Percentiles rank a stretch among this genome's conserved stretches.
phyloP scores from a whole-genome alignment of 2,888 invertebrate genomes.

The Anodontia alba region DNA sequence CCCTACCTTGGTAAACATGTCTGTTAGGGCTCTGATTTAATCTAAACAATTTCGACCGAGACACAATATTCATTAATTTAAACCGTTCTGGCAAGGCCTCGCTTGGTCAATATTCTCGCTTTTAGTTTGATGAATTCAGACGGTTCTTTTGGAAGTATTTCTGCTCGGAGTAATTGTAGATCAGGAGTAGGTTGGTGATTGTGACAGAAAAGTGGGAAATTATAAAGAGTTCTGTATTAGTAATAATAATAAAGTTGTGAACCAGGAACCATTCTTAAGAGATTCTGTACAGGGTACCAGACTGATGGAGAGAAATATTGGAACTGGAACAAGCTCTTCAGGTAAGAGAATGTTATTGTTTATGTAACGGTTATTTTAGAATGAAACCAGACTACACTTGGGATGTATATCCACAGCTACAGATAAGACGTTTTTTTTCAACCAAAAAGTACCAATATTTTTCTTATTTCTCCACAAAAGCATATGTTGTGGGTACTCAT shows the following conservation, averaged over 20 bases:
- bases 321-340: not conserved
- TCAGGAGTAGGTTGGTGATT: too few species aligned
- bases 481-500: too few species aligned
- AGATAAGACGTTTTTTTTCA: too few species aligned
- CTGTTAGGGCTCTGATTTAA: slow-evolving; percentile 2
- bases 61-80: slow-evolving; percentile 16
- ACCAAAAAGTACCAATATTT: too few species aligned
- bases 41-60: slow-evolving; percentile 4
- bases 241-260: not conserved
- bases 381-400: not conserved
- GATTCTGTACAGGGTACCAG: not conserved
- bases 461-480: too few species aligned
- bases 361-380: not conserved
- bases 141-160: not conserved
- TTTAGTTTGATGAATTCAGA: not conserved
- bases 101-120: not conserved
- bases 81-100: not conserved
- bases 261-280: not conserved
- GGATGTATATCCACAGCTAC: too few species aligned
- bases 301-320: not conserved
- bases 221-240: too few species aligned
- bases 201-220: too few species aligned
- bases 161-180: too few species aligned
- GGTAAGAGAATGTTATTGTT: not conserved
- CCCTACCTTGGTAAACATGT: slow-evolving; percentile 9